These are phyloP conservation scores for Dryocosmus kuriphilus DNA, from an alignment of 2,888 invertebrate species.

Conservation along the genomic window DNA sequence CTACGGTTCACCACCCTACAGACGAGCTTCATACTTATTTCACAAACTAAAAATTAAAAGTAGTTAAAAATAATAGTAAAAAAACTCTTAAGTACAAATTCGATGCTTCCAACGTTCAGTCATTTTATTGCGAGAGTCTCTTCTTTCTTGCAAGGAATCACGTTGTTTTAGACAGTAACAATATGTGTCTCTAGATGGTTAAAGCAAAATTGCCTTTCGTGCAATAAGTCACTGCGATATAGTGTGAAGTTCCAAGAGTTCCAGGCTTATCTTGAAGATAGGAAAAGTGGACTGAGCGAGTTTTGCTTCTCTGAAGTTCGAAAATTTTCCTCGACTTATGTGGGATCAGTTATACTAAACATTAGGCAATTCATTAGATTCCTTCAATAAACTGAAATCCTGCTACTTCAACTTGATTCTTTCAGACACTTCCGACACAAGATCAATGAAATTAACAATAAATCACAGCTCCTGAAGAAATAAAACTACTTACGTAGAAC, in stretches of 20 bases:
- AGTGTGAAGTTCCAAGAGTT: constrained; percentile 43
- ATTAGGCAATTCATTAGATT: constrained; percentile 24
- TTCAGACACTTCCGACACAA: background rate
- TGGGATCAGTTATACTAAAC: constrained; percentile 6
- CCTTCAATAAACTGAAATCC: constrained; percentile 20
- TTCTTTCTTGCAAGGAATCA: background rate
- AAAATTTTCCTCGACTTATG: constrained; percentile 32
- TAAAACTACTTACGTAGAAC: too few species aligned
- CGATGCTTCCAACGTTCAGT: background rate
- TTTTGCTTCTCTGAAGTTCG: constrained; percentile 36
- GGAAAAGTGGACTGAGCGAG: constrained; percentile 47
- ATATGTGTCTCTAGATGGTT: constrained; percentile 42
- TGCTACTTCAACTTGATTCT: background rate
- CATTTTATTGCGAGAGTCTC: constrained; percentile 4
- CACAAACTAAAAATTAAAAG: background rate
- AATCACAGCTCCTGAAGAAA: too few species aligned
- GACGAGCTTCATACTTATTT: constrained; percentile 4
- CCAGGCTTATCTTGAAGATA: constrained; percentile 45
- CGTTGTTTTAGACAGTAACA: constrained; percentile 20
- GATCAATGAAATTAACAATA: too few species aligned
- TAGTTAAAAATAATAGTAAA: background rate
- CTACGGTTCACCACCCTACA: background rate
- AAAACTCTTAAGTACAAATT: too few species aligned
- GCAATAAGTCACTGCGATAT: constrained; percentile 48
- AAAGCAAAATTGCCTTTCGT: constrained; percentile 41